Base-by-base conservation (phyloP, 2,888 invertebrate species). In the Eudasyphora cyanicolor region DNA sequence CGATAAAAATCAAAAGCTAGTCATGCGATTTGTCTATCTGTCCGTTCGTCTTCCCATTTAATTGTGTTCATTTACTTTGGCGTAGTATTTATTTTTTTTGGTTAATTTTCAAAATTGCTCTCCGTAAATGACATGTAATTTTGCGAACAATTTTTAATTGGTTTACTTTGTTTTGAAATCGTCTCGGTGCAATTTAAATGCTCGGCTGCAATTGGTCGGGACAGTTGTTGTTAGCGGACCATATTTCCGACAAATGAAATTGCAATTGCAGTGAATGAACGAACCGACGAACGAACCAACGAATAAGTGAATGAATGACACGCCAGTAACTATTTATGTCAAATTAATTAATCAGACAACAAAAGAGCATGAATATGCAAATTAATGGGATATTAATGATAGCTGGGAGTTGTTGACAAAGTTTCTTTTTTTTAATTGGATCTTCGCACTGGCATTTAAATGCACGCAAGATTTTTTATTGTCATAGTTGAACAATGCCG, bases 391-490 rank as follows among this genome's bases (percentile, higher is more conserved):
- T 24, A 42, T 67, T 67, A 67, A 67, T 67, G 29, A 60, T 60
- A 60, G 60, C 42, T 24, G 67, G 1, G 21, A 38, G 60, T 60
- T 42, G 67, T 38, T 67, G 67, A 67, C 67, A 38, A 67, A 38
- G 67, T 67, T 21, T 4, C 21, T 27, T 29, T 17, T 60, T 29
- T 60, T 67, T 67, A 67, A 67, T 67, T 67, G 67, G 67, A 67
- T 67, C 35, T 67, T 67, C 67, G 35, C 67, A 67, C 67, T 67
- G 67, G 38, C 21, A 67, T 67, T 67, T 67, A 67, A 67, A 21
- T 67, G 67, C 67, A 67, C 67, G 67, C 67, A 67, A 67, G 42
- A 29, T 42, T 67, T 42, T n/a, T n/a, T n/a, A n/a, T 45, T 14
- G n/a, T n/a, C n/a, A n/a, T 2, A 2, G 38, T 6, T 38, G 10